These are phyloP conservation scores for Ictalurus furcatus DNA, from an alignment of 2,113 vertebrate genomes.

Conservation along the genomic window DNA sequence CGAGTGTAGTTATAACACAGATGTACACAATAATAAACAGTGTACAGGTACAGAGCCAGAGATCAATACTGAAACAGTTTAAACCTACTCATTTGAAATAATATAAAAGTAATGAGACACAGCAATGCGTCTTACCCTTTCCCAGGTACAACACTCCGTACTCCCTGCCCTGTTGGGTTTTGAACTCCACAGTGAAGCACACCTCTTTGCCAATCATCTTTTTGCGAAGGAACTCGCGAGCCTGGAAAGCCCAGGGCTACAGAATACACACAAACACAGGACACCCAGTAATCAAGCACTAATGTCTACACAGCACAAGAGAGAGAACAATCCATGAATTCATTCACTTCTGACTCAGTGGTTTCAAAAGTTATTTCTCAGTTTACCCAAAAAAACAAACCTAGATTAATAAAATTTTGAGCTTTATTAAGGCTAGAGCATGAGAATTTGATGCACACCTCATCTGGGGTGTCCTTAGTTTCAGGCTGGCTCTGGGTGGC, in stretches of 20 bases:
- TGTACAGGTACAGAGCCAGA: not conserved
- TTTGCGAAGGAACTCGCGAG: slow-evolving; percentile 93
- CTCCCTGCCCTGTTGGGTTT: slow-evolving; percentile 85
- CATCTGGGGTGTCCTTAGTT: slow-evolving; percentile 87
- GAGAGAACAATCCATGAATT: not conserved
- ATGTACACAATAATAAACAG: too few species aligned
- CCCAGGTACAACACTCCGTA: slow-evolving; percentile 95
- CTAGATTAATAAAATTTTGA: not conserved
- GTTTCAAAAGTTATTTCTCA: not conserved
- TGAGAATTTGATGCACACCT: slow-evolving; percentile 70
- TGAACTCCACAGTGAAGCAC: slow-evolving; percentile 95
- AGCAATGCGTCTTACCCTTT: slow-evolving; percentile 76
- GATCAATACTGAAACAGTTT: not conserved
- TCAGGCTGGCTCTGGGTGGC: slow-evolving; percentile 84
- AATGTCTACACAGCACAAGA: not conserved
- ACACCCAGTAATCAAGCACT: not conserved
- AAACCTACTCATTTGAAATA: not conserved
- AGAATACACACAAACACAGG: slow-evolving; percentile 33
- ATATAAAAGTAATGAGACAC: not conserved
- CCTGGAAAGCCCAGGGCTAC: slow-evolving; percentile 95
- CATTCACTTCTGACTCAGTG: not conserved
- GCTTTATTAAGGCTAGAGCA: not conserved
- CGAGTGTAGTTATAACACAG: too few species aligned
- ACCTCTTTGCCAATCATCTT: slow-evolving; percentile 98
- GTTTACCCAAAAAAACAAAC: not conserved